Conservation (phyloP, 2,888 invertebrate species). For the Erebia palarica region DNA sequence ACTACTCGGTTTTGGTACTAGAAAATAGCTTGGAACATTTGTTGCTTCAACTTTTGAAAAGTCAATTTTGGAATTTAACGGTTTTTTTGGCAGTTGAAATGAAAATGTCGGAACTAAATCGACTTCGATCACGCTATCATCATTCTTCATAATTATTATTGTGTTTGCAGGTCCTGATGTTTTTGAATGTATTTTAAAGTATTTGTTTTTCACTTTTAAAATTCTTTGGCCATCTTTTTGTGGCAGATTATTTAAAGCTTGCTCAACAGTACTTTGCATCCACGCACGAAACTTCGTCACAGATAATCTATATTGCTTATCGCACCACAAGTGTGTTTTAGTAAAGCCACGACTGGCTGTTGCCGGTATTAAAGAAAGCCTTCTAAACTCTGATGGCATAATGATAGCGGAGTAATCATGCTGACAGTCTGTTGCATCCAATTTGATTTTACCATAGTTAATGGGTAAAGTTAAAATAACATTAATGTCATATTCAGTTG, state of each 20-base stretch:
- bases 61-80: slow-evolving; percentile 49
- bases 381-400: slow-evolving; percentile 64
- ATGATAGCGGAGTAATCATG: slow-evolving; percentile 53
- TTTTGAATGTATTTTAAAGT: slow-evolving; percentile 49
- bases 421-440: slow-evolving; percentile 47
- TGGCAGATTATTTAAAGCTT: slow-evolving; percentile 52
- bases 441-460: slow-evolving; percentile 54
- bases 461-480: slow-evolving; percentile 56
- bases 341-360: slow-evolving; percentile 55
- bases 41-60: slow-evolving; percentile 49
- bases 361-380: slow-evolving; percentile 51
- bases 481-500: slow-evolving; percentile 64
- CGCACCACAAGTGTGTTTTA: slow-evolving; percentile 59
- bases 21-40: slow-evolving; percentile 53
- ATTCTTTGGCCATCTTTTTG: slow-evolving; percentile 49
- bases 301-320: slow-evolving; percentile 50
- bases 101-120: slow-evolving; percentile 63
- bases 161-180: slow-evolving; percentile 63
- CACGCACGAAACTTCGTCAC: slow-evolving; percentile 55
- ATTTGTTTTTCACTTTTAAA: slow-evolving; percentile 48
- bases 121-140: slow-evolving; percentile 56
- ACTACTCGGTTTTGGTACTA: slow-evolving; percentile 61
- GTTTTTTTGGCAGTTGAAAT: slow-evolving; percentile 54
- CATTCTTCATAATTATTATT: slow-evolving; percentile 48
- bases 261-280: slow-evolving; percentile 63